Evolutionary conservation across 2,113 vertebrate genomes (phyloP), one percentile per base, ranked within the genome.

Genomic region (Myiozetetes cayanensis): DNA sequence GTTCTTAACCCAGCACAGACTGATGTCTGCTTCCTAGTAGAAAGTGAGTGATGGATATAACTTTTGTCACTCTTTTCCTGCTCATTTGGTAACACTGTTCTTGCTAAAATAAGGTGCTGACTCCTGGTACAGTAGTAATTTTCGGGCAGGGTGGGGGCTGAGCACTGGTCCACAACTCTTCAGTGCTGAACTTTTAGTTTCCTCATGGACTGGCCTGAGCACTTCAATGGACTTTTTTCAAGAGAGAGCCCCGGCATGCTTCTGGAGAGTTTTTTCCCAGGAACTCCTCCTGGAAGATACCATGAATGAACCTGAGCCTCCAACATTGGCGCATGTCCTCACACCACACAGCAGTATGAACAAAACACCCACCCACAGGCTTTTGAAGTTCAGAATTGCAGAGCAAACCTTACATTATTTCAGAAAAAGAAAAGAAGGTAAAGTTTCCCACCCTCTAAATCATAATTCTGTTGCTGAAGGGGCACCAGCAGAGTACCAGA

Each of bases 281-380:
- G 22, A 91, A 3, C 14, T 43, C 35, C 21, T 76, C 12, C 35
- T 28, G 73, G 39, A 56, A 62, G 24, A 22, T 22, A 58, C 22
- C 8, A 4, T 9, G 37, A 33, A 12, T 46, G 30, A 33, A 37
- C n/a, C 15, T 70, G 50, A 20, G 9, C 17, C 4, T 66, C n/a
- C 30, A 41, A 7, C 27, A 18, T 2, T 39, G 70, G 16, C 1
- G 1, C 28, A 27, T 9, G 21, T 59, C 28, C 35, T 52, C 0
- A 0, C 39, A 16, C 30, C 55, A 44, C 31, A 20, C 15, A 10
- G 13, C 31, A 35, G 12, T 81, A 27, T 61, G 33, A 81, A 53
- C 21, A 53, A 93, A 86, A 65, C 27, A 61, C 19, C 31, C 14
- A 12, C 24, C 71, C 11, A 2, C 11, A n/a, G 18, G 18, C 74